Conservation (phyloP, 2,797 vertebrate genomes). For the Ctenopoma multispine region DNA sequence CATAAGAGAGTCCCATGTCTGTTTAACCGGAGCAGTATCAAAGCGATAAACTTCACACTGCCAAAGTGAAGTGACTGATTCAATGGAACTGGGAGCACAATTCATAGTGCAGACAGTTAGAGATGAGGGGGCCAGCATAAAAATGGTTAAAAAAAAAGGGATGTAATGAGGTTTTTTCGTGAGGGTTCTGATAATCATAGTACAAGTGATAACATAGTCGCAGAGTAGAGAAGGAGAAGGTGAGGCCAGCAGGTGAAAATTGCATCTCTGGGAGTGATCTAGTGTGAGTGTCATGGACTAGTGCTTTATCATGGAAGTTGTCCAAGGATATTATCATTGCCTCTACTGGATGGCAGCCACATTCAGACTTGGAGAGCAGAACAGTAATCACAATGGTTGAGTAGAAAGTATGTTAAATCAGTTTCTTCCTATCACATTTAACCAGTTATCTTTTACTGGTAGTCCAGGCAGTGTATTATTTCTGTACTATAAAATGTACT, state of each 20-base stretch:
- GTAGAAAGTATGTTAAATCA: background rate
- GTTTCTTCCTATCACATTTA: background rate
- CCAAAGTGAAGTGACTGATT: slow-evolving; percentile 37
- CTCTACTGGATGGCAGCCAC: slow-evolving; percentile 40
- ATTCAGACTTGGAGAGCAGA: slow-evolving; percentile 25
- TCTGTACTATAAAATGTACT: background rate
- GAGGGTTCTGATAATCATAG: background rate
- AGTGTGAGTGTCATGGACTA: slow-evolving; percentile 20
- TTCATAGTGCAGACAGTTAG: background rate
- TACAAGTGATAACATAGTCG: background rate
- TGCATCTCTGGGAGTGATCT: slow-evolving; percentile 22
- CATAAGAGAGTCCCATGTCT: slow-evolving; percentile 37
- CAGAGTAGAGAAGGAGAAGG: background rate
- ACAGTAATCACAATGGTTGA: slow-evolving; percentile 2
- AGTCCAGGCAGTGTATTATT: background rate
- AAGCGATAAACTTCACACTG: slow-evolving; percentile 44
- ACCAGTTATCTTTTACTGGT: background rate
- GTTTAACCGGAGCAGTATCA: slow-evolving; percentile 54
- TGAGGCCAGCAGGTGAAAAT: slow-evolving; percentile 28
- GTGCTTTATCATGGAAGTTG: slow-evolving; percentile 39
- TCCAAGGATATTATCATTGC: slow-evolving; percentile 42
- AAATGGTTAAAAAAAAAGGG: too few relatives aligned
- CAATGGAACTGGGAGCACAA: slow-evolving; percentile 22
- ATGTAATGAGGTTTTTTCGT: slow-evolving; percentile 1
- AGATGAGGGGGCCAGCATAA: background rate